Percentiles rank a stretch among this genome's conserved stretches.
Conservation (phyloP, 2,113 vertebrate genomes). For the Anser brachyrhynchus region DNA sequence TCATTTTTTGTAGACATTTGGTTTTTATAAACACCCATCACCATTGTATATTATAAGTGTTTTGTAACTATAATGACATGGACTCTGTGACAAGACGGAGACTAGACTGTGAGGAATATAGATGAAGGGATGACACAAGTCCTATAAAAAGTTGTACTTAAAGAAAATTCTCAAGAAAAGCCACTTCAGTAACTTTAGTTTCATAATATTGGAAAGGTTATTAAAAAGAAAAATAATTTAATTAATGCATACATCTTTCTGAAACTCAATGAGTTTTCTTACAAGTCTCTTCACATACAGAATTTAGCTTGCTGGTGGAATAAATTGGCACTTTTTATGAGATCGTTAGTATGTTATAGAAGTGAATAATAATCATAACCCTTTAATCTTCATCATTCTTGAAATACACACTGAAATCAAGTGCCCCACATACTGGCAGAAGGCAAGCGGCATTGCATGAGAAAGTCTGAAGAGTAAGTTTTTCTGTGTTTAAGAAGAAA, state of each 20-base stretch:
- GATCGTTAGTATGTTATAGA: background rate
- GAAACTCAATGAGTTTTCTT: background rate
- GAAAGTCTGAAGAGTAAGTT: background rate
- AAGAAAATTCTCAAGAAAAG: background rate
- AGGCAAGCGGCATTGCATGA: background rate
- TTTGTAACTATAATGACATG: background rate
- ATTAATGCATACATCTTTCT: background rate
- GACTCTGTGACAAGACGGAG: background rate
- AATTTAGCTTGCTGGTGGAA: background rate
- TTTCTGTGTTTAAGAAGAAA: background rate
- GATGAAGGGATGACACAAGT: background rate
- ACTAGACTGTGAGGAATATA: background rate
- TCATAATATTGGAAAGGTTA: no score
- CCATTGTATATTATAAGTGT: background rate
- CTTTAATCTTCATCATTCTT: background rate
- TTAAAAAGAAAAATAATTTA: background rate
- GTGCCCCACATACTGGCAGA: background rate
- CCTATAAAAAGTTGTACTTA: background rate
- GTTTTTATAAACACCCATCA: background rate
- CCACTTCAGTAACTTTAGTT: rapidly evolving
- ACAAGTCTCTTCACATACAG: background rate
- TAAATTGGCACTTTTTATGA: background rate
- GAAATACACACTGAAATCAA: background rate
- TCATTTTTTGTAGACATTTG: background rate
- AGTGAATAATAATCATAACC: background rate